A percentile compares a stretch with the other conserved stretches of the same genome.
phyloP scores from a whole-genome alignment of 2,113 vertebrate genomes.

The Callipepla squamata region DNA sequence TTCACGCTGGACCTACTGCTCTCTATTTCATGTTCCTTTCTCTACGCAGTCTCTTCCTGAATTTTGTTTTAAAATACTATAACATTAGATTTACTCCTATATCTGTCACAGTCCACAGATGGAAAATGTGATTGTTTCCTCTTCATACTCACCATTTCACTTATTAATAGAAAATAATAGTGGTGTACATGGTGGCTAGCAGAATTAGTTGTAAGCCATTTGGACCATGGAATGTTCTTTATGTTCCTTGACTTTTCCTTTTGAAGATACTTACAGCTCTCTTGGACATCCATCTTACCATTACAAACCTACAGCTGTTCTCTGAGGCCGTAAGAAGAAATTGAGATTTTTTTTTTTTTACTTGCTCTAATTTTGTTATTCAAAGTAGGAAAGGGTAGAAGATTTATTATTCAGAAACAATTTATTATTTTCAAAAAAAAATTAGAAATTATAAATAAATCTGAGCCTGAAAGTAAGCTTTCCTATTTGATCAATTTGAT shows the following conservation, averaged over 20 bases:
- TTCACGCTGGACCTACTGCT: accelerated
- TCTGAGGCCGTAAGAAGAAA: conserved; percentile 20
- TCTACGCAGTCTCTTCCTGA: not conserved
- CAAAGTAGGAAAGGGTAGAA: not conserved
- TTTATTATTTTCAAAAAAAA: not conserved
- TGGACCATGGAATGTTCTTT: not conserved
- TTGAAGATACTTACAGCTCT: conserved; percentile 4
- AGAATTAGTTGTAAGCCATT: conserved; percentile 23
- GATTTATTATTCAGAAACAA: not conserved
- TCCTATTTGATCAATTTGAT: not conserved
- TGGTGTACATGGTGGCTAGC: not conserved
- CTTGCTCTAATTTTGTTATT: not conserved
- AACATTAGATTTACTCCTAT: not conserved
- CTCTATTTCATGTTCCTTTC: not conserved
- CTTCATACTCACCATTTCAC: not conserved
- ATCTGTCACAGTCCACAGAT: not conserved
- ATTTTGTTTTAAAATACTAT: not conserved
- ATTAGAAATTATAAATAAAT: not conserved
- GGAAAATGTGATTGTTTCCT: not conserved
- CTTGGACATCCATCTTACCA: conserved; percentile 33
- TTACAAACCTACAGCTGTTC: not conserved
- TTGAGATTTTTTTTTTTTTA: not conserved
- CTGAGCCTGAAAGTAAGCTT: not conserved
- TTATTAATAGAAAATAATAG: not conserved
- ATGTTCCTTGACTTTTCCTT: conserved; percentile 18